These are phyloP conservation scores for Trinectes maculatus DNA, from an alignment of 2,113 vertebrate genomes.

Conservation along the genomic window DNA sequence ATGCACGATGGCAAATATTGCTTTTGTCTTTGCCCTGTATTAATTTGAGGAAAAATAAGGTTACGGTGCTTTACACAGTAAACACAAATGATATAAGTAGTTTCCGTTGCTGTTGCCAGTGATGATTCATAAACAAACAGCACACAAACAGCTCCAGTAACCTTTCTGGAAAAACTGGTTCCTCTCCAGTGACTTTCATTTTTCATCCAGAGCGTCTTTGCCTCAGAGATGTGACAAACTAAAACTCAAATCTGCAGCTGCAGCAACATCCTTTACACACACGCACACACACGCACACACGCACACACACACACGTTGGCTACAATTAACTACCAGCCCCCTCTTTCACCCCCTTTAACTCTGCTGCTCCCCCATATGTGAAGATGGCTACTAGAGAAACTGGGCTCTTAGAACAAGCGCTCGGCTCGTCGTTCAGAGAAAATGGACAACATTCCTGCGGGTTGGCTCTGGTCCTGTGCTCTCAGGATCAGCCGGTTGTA, in stretches of 20 bases:
- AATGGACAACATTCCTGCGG: slow-evolving; percentile 32
- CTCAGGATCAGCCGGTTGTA: slow-evolving; percentile 31
- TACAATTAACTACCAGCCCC: slow-evolving; percentile 41
- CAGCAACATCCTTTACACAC: slow-evolving; percentile 53
- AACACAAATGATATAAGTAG: too few relatives aligned
- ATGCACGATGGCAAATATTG: neutral
- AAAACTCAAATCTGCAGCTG: slow-evolving; percentile 74
- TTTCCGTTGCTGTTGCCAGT: neutral
- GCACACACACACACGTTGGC: slow-evolving; percentile 34
- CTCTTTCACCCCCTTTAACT: neutral
- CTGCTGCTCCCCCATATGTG: slow-evolving; percentile 14
- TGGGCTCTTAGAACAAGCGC: slow-evolving; percentile 28
- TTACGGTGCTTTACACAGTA: too few relatives aligned
- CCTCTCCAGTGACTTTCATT: neutral
- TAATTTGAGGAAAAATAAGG: too few relatives aligned
- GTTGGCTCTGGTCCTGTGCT: slow-evolving; percentile 34
- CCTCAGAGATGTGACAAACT: slow-evolving; percentile 49
- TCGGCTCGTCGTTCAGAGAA: slow-evolving; percentile 25
- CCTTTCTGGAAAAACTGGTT: neutral
- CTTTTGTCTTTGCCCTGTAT: too few relatives aligned
- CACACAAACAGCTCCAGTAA: neutral
- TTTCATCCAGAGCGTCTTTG: slow-evolving; percentile 59
- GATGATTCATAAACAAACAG: neutral
- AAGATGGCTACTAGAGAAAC: slow-evolving; percentile 61
- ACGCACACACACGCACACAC: slow-evolving; percentile 38